Percentiles rank a stretch among this genome's conserved stretches.
phyloP scores from a whole-genome alignment of 2,113 vertebrate genomes.

The Axis porcinus region DNA sequence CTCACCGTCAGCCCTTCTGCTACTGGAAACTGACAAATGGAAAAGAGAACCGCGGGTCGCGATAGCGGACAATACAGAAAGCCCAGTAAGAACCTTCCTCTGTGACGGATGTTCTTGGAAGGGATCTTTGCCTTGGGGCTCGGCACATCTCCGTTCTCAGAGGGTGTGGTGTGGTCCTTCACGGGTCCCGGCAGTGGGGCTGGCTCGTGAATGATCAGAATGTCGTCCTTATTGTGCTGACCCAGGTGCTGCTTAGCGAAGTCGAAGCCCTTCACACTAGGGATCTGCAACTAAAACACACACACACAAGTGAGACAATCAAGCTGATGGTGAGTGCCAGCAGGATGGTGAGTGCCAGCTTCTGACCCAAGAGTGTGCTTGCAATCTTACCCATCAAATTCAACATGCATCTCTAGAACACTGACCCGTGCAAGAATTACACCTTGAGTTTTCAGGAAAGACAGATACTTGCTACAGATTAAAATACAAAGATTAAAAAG shows the following conservation, averaged over 20 bases:
- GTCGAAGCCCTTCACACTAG: conserved; percentile 98
- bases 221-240: conserved; percentile 95
- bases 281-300: conserved; percentile 89
- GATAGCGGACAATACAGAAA: neutral
- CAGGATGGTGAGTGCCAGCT: neutral
- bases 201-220: conserved; percentile 94
- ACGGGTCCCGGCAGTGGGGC: conserved; percentile 82
- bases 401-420: neutral
- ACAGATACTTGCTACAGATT: neutral
- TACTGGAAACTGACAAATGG: neutral
- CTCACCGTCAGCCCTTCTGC: neutral
- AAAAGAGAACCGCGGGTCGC: neutral
- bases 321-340: neutral
- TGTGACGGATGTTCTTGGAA: conserved; percentile 85
- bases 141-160: conserved; percentile 91
- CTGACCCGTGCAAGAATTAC: neutral
- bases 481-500: neutral
- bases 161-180: conserved; percentile 88
- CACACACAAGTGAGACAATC: neutral
- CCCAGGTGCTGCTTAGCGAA: conserved; percentile 99
- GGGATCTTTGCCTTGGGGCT: conserved; percentile 88
- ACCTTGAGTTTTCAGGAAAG: neutral
- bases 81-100: conserved; percentile 85
- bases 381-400: neutral
- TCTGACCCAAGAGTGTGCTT: neutral